These are phyloP conservation scores for Catagonus wagneri DNA, from an alignment of 2,113 vertebrate species.

Conservation along the genomic window DNA sequence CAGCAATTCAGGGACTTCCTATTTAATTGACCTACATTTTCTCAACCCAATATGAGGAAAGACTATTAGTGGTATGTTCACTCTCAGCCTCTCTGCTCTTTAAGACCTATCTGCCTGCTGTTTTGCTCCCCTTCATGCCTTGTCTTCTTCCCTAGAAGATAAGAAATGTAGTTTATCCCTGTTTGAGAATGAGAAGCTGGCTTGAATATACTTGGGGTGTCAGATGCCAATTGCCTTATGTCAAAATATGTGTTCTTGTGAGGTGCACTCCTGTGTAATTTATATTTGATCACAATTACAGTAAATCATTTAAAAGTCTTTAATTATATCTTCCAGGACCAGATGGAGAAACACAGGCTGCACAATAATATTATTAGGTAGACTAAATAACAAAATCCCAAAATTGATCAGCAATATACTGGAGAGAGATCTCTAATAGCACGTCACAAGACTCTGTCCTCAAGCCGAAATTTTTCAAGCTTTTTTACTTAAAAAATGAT, in stretches of 20 bases:
- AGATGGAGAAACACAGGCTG: neutral
- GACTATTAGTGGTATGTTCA: neutral
- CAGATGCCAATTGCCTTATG: neutral
- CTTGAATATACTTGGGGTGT: neutral
- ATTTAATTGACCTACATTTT: neutral
- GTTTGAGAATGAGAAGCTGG: neutral
- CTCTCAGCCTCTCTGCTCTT: neutral
- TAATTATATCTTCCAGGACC: neutral
- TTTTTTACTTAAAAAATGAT: slow-evolving; percentile 18
- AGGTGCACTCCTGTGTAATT: neutral
- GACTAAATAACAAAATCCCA: neutral
- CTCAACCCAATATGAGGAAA: neutral
- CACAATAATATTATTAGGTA: neutral
- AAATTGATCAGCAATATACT: neutral
- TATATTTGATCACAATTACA: neutral
- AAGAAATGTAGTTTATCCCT: neutral
- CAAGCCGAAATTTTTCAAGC: neutral
- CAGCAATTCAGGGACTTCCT: neutral
- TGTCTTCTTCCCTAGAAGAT: neutral
- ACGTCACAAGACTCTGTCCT: neutral
- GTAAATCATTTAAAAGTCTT: neutral
- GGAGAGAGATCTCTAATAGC: neutral
- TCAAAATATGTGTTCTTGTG: neutral
- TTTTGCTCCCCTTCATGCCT: neutral
- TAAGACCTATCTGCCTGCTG: neutral